Conservation (phyloP, 2,797 vertebrate genomes). For the Pelobates cultripes region DNA sequence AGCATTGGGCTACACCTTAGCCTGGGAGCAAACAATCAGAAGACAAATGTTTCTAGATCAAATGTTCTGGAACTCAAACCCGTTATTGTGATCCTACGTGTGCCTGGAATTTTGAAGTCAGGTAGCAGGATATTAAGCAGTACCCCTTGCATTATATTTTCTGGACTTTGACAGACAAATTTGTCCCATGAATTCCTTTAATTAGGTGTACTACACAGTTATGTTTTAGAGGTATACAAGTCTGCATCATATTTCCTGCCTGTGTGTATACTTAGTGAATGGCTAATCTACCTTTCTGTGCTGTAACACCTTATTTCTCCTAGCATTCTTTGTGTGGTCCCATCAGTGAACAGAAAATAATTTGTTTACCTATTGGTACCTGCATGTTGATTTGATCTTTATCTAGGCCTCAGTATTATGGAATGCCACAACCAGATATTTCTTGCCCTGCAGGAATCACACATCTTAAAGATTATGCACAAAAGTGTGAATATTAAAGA, state of each 20-base stretch:
- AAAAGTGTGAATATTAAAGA: too few species aligned
- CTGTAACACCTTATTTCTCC: not conserved
- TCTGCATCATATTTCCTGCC: not conserved
- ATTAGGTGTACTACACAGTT: too few species aligned
- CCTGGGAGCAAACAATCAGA: not conserved
- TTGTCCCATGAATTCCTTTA: not conserved
- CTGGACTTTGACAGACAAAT: not conserved
- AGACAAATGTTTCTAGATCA: conserved; percentile 4
- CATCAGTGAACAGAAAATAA: not conserved
- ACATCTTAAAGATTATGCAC: too few species aligned
- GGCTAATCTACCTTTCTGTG: not conserved
- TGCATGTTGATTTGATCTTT: too few species aligned
- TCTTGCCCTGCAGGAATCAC: too few species aligned
- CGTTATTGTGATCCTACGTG: not conserved
- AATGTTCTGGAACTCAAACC: not conserved
- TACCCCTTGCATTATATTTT: conserved; percentile 16
- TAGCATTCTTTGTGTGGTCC: not conserved
- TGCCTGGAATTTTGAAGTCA: conserved; percentile 14
- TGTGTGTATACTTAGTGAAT: not conserved
- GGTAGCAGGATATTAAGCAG: conserved; percentile 14
- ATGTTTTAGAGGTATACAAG: too few species aligned
- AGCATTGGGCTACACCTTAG: conserved; percentile 41
- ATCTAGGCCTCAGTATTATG: too few species aligned
- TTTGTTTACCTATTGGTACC: not conserved
- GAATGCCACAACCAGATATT: too few species aligned